Conservation (phyloP, 2,888 invertebrate species). For the Melikaiella ostensackeni region DNA sequence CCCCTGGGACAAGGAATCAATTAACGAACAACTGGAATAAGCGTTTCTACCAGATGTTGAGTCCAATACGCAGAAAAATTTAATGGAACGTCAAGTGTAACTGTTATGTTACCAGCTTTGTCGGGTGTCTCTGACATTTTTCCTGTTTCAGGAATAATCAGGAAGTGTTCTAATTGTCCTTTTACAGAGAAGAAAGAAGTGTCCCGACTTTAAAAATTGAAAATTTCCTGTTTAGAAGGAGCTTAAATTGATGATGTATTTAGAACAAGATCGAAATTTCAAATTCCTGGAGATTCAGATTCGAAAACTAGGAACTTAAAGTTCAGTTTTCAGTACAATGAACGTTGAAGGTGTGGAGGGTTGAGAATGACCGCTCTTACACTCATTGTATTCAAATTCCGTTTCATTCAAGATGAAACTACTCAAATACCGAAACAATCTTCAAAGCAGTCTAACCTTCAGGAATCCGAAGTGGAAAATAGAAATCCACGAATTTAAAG, state of each 20-base stretch:
- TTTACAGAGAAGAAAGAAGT: neutral
- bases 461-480: too few species aligned
- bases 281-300: too few species aligned
- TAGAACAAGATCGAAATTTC: neutral
- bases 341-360: too few species aligned
- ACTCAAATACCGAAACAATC: too few species aligned
- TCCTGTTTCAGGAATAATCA: neutral
- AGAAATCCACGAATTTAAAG: too few species aligned
- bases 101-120: neutral
- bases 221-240: neutral
- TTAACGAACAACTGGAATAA: constrained; percentile 33
- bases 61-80: constrained; percentile 25
- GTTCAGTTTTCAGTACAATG: too few species aligned
- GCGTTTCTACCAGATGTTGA: constrained; percentile 24
- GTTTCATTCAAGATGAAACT: too few species aligned
- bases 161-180: neutral
- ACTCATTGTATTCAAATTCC: too few species aligned
- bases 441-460: too few species aligned
- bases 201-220: neutral
- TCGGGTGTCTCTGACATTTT: constrained; percentile 26
- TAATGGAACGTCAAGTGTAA: constrained; percentile 35
- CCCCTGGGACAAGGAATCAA: constrained; percentile 32
- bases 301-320: too few species aligned
- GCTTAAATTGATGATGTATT: neutral
- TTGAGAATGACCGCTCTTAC: too few species aligned